Base-by-base conservation (phyloP, 2,113 vertebrate species). In the Cephalopholis sonnerati region DNA sequence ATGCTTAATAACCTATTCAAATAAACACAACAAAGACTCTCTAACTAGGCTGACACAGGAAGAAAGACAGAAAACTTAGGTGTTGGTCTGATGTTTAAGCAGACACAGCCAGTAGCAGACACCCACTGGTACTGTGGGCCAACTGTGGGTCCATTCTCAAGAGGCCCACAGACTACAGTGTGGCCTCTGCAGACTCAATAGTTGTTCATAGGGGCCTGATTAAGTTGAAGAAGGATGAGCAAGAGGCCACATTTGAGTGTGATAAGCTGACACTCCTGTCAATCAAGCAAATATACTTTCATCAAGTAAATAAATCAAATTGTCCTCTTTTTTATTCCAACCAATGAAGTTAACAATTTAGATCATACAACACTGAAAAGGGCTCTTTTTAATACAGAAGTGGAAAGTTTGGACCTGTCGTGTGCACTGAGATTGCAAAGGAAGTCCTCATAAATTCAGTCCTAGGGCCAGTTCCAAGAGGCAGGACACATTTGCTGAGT, bases 1-100 rank as follows among this genome's bases (percentile, higher is more conserved):
- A 77, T 57, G 24, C 82, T 90, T 89, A 91, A 92, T 82, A 90
- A 82, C 54, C 88, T 83, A 83, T 93, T 90, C 80, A 91, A 76
- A 91, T 78, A 74, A 82, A 87, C 63, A 76, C 80, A 65, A 91
- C 83, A 91, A 83, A 89, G 77, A 80, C 29, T n/a, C 59, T 44
- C 79, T 50, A 73, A 81, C 66, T 74, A 25, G 66, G 76, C 66
- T 17, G 66, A 59, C 20, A 63, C n/a, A 18, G 53, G 59, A 82
- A 84, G 57, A 85, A 77, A 88, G 82, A 80, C 32, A 58, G 74
- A 72, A 76, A 51, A 70, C 77, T 53, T 57, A 59, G 77, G 32
- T 81, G 81, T 63, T 25, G 65, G 77, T 79, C 36, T 70, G 78
- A 81, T 74, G 71, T 64, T 83, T 48, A 73, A 81, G 59, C 27